phyloP scores from a whole-genome alignment of 2,888 invertebrate species.

The Hydriomena furcata region DNA sequence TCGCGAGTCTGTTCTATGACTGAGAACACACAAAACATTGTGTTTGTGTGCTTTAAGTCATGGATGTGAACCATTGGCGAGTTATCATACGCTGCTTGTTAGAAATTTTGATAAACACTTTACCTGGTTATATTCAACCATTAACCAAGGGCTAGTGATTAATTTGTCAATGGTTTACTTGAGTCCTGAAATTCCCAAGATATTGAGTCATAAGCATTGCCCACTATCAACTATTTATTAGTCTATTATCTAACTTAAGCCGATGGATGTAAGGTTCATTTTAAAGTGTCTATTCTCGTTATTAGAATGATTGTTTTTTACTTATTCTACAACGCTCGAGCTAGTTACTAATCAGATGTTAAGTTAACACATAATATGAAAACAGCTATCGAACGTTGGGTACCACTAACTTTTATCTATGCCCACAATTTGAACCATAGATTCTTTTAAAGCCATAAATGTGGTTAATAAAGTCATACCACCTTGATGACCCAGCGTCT shows the following conservation, averaged over 20 bases:
- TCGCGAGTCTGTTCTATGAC: not conserved
- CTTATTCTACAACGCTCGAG: too few species aligned
- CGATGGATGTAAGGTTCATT: conserved; percentile 5
- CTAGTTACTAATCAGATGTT: too few species aligned
- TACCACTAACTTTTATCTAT: too few species aligned
- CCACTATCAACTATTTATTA: conserved; percentile 6
- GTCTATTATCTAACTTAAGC: conserved; percentile 12
- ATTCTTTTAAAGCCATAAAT: not conserved
- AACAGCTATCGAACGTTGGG: too few species aligned
- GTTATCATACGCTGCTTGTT: conserved; percentile 1
- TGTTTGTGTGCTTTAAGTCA: conserved; percentile 10
- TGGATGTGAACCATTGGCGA: not conserved
- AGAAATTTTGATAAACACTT: conserved; percentile 18
- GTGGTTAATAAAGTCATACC: not conserved
- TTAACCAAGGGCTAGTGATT: conserved; percentile 1
- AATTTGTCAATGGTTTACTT: not conserved
- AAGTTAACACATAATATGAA: too few species aligned
- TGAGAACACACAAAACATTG: conserved; percentile 5
- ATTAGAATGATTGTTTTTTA: conserved; percentile 1
- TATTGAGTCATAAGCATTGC: conserved; percentile 1
- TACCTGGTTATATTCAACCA: conserved; percentile 9
- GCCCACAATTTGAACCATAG: too few species aligned
- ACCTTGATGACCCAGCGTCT: not conserved
- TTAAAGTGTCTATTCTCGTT: conserved; percentile 5
- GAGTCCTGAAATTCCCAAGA: not conserved